Evolutionary conservation across 2,888 invertebrate genomes (phyloP), one percentile per base, ranked within the genome.

Genomic region (Acanthococcus lagerstroemiae): DNA sequence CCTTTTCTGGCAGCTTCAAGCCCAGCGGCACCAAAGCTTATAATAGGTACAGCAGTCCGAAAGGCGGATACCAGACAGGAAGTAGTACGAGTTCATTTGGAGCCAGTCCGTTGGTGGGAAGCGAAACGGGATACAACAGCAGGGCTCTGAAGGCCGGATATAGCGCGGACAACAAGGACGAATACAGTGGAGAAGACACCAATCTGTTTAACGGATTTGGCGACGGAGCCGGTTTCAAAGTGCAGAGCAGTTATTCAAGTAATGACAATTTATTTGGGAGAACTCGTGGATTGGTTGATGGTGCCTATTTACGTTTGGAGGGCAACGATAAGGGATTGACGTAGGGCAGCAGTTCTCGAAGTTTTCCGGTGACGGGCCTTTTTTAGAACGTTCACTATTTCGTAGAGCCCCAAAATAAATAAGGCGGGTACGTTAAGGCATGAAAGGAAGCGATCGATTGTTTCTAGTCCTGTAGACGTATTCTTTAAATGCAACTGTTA

Each of bases 191-290:
- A 22, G 66, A 50, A 30, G 66, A 66, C 15, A 12, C 55, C n/a
- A 56, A 66, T 50, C 26, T 57, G 26, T 65, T 46, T 17, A 26
- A 5, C 12, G 65, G 55, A 7, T 66, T 66, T 25, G 5, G 48
- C 17, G 66, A 66, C 25, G 66, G 66, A 24, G 57, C 56, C 24
- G 66, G 56, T 15, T 56, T 66, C 56, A 66, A 66, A 57, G 66
- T 66, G 17, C 66, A 66, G 48, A 66, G 66, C 56, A 66, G 66
- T 48, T 66, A 66, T 50, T 56, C 66, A 27, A 56, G 66, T 66
- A 66, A 61, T 26, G 27, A 27, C 27, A 4, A 4, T 9, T 5
- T 15, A n/a, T n/a, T n/a, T 21, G 3, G 7, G 22, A n/a, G 44
- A 15, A 21, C 57, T 37, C 24, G 21, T n/a, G 30, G 19, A n/a